Conservation (phyloP, 2,797 vertebrate genomes). For the Heliangelus exortis region DNA sequence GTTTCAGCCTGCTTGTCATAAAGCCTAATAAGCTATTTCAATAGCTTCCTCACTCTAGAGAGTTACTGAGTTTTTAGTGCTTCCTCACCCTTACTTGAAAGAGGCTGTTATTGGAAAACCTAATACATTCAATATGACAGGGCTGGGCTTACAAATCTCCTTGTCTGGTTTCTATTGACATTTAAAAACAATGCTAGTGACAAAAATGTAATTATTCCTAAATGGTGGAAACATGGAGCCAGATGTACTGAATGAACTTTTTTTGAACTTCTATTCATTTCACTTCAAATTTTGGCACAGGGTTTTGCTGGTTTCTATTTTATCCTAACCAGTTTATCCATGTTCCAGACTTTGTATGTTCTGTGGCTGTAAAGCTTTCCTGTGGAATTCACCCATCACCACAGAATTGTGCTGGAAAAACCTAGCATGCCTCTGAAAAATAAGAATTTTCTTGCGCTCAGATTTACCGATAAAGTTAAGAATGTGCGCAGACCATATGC, state of each 20-base stretch:
- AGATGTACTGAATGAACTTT: conserved; percentile 55
- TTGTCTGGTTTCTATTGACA: conserved; percentile 69
- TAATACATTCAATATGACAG: conserved; percentile 53
- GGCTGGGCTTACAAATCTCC: conserved; percentile 31
- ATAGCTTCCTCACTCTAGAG: conserved; percentile 35
- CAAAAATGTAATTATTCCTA: conserved; percentile 69
- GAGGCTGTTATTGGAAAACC: conserved; percentile 40
- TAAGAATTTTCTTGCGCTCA: neutral
- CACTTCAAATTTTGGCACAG: conserved; percentile 50
- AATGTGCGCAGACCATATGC: neutral
- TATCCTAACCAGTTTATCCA: conserved; percentile 59
- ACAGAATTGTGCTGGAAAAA: conserved; percentile 28
- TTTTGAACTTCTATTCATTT: conserved; percentile 72
- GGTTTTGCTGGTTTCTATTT: conserved; percentile 55
- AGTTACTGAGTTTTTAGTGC: conserved; percentile 44
- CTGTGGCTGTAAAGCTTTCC: conserved; percentile 49
- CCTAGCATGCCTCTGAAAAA: neutral
- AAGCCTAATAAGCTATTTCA: conserved; percentile 52
- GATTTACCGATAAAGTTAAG: neutral
- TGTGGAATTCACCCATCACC: conserved; percentile 14
- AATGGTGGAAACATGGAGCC: conserved; percentile 62
- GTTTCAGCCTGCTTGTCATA: conserved; percentile 39
- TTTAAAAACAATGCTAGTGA: conserved; percentile 69
- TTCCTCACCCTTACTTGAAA: conserved; percentile 50
- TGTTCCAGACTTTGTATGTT: conserved; percentile 52